Evolutionary conservation across 2,888 invertebrate genomes (phyloP), one percentile per base, ranked within the genome.

Genomic region (Leucophenga montana): DNA sequence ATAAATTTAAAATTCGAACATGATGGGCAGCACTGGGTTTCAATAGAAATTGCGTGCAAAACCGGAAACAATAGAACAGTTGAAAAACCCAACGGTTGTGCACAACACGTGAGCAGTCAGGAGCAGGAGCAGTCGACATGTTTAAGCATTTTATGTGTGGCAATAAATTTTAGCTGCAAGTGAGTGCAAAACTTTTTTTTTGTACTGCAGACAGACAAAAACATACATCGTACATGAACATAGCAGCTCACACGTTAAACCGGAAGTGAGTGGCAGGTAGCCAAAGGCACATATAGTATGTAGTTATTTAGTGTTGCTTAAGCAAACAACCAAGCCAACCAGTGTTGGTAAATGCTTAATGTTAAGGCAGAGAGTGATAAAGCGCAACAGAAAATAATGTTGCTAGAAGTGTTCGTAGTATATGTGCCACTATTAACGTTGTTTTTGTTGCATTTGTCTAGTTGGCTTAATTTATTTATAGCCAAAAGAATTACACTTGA

Each of bases 111-210:
- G 27, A 4, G 4, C 27, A 20, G 33, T 3, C 39, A 39, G 62
- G 50, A 48, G 18, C 44, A n/a, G 57, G 71, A 66, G 56, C 72
- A 70, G 71, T 72, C 75, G 72, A 75, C 77, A 78, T 74, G 80
- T 73, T 75, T 72, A 44, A 73, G 71, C 74, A 68, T 73, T 69
- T 56, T 62, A 65, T 68, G 66, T 74, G 74, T 57, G 73, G 73
- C 44, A 73, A 79, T 80, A 79, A 77, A 80, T 79, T 78, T 69
- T 67, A 80, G 71, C 75, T 79, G 79, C 70, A 73, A 73, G 46
- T 64, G 62, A 46, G 62, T 46, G 46, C 22, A 18, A 64, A 22
- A 20, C 4, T 27, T 27, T 27, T 27, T 27, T 20, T 4, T 27
- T 27, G 27, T 2, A 2, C 27, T 4, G 27, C 27, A 27, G 27